These are phyloP conservation scores for Zhuqinia jingwanae DNA, from an alignment of 2,888 invertebrate species.

Conservation along the genomic window DNA sequence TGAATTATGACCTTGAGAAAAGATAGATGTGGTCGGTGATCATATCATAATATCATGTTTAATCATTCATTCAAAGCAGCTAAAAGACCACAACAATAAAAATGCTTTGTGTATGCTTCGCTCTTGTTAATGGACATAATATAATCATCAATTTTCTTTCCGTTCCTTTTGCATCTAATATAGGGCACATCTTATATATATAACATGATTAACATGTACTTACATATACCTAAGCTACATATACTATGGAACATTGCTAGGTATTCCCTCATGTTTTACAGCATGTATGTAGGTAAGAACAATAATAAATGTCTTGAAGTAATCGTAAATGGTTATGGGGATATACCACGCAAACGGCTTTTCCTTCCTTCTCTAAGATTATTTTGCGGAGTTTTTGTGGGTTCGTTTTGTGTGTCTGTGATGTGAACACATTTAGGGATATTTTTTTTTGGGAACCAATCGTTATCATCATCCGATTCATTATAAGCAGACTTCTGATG, in stretches of 20 bases:
- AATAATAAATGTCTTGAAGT: background rate
- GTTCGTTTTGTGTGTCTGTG: background rate
- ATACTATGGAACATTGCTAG: background rate
- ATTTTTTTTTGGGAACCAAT: conserved; percentile 1
- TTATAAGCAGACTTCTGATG: background rate
- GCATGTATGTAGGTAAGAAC: background rate
- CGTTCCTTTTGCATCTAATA: background rate
- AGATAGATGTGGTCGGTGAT: conserved; percentile 13
- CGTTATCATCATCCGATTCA: background rate
- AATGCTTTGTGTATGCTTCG: conserved; percentile 4
- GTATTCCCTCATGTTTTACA: background rate
- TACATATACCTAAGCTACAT: background rate
- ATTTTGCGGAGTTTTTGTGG: background rate
- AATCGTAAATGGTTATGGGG: conserved; percentile 34
- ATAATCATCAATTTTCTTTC: conserved; percentile 10
- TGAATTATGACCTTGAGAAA: conserved; percentile 34
- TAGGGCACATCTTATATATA: too few species aligned
- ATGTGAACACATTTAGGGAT: background rate
- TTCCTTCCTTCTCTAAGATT: conserved; percentile 22
- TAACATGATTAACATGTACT: background rate
- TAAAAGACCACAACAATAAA: conserved; percentile 24
- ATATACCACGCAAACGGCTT: conserved; percentile 19
- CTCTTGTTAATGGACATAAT: background rate
- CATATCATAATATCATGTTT: conserved; percentile 5
- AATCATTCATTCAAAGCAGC: background rate